phyloP scores from a whole-genome alignment of 2,888 invertebrate genomes.

The Coecobrya sp. region DNA sequence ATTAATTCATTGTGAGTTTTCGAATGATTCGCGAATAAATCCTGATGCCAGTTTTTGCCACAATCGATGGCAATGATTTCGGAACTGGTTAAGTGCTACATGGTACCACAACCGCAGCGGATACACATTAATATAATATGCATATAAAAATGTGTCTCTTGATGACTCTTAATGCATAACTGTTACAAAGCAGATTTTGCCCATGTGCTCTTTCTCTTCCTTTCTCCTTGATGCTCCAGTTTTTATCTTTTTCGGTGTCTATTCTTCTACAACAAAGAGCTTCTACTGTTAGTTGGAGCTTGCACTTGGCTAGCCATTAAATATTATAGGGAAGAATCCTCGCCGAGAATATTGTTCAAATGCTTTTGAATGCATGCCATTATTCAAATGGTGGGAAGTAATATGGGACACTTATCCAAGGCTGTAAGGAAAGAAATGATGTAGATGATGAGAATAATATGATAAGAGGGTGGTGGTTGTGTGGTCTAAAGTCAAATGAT shows the following conservation, averaged over 20 bases:
- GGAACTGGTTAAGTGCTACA: too few relatives aligned
- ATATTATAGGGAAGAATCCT: background rate
- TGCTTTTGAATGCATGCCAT: constrained; percentile 42
- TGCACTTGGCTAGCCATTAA: background rate
- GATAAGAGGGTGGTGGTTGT: constrained; percentile 24
- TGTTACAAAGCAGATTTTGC: background rate
- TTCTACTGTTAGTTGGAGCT: too few relatives aligned
- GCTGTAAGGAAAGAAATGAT: background rate
- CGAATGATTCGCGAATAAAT: background rate
- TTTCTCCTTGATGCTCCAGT: constrained; percentile 32
- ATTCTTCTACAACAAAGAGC: too few relatives aligned
- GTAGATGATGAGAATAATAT: constrained; percentile 47
- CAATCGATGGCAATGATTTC: background rate
- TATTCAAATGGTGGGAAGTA: constrained; percentile 41
- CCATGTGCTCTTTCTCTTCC: background rate
- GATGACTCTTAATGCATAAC: constrained; percentile 10
- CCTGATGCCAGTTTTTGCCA: background rate
- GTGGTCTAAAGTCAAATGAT: constrained; percentile 39
- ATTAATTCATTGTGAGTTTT: constrained; percentile 43
- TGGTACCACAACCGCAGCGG: background rate
- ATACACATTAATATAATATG: background rate
- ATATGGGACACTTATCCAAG: constrained; percentile 19
- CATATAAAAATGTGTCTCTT: background rate
- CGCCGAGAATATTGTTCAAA: background rate
- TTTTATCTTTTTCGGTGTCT: background rate